Evolutionary conservation across 2,888 invertebrate genomes (phyloP), one percentile per base, ranked within the genome.

Genomic region (Clostera curtula): DNA sequence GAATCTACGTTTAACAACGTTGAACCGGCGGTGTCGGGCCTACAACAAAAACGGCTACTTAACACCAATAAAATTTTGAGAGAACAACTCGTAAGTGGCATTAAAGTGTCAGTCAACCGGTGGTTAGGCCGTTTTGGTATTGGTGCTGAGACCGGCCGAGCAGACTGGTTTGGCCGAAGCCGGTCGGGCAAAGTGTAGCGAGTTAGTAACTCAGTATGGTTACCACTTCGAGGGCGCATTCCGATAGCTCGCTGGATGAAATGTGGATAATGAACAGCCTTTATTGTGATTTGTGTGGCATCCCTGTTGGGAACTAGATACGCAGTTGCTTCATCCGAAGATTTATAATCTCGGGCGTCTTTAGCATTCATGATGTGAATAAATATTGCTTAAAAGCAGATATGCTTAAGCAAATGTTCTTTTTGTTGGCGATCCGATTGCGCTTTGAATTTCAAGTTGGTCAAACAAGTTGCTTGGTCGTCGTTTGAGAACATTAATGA

Each of bases 61-160:
- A 71, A 57, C 61, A 74, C 60, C 59, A 71, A 79, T 80, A 79
- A 76, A 72, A 69, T 59, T 77, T 82, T 58, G 68, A 73, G 65
- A 65, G 70, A 72, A 75, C 70, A 73, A 64, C 70, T 61, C 63
- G 47, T 79, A 72, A 79, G 70, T 77, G 76, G 79, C 69, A 77
- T 76, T 76, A 71, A 74, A 57, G 77, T 79, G 82, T 80, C 82
- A 80, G 76, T 82, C 79, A 79, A 82, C 77, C 68, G 75, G 74
- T 47, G 40, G 49, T 68, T 83, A 64, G 26, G 72, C 29, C 60
- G 56, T 79, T 80, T 62, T 51, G 55, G 38, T 29, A 48, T 30
- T 40, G 53, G 40, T 27, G 29, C 35, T 29, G 48, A 36, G 42
- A 47, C 49, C 48, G 52, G 59, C 56, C 55, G 46, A 53, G 57